Evolutionary conservation across 64 coral and sea anemone species (phyloP).

Genomic region (Trachythela sp.): DNA sequence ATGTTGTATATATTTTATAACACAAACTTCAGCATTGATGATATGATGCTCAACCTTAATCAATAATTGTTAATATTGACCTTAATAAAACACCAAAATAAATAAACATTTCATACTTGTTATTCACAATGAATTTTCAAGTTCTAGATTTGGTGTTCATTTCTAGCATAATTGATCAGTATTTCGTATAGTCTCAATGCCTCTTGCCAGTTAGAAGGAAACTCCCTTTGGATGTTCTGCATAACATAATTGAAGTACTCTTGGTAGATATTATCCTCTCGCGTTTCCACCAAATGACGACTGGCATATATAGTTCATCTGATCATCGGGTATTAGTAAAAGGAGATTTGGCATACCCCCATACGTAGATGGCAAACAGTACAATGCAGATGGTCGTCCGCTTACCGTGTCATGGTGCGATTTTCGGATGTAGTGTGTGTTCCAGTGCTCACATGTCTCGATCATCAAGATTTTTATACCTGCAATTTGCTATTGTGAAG

Average conservation of each 20-base stretch:
- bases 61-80: not conserved
- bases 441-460: too few species aligned
- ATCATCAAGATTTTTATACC: too few species aligned
- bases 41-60: too few species aligned
- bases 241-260: conserved; percentile 41
- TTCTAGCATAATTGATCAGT: not conserved
- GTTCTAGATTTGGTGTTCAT: not conserved
- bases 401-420: too few species aligned
- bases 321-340: conserved; percentile 16
- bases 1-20: too few species aligned
- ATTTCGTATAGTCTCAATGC: conserved; percentile 25
- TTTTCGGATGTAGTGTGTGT: too few species aligned
- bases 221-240: not conserved
- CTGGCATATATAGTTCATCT: conserved; percentile 39
- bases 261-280: conserved; percentile 30
- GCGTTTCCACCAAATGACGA: conserved; percentile 38
- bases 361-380: not conserved
- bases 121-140: not conserved
- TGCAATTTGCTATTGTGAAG: too few species aligned
- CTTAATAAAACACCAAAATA: not conserved
- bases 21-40: too few species aligned
- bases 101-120: not conserved
- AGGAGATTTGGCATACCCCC: not conserved
- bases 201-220: conserved; percentile 25
- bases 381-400: not conserved